A percentile compares a stretch with the other conserved stretches of the same genome.
Evolutionary conservation across 2,113 vertebrate genomes (phyloP).

Genomic region (Gobius niger): DNA sequence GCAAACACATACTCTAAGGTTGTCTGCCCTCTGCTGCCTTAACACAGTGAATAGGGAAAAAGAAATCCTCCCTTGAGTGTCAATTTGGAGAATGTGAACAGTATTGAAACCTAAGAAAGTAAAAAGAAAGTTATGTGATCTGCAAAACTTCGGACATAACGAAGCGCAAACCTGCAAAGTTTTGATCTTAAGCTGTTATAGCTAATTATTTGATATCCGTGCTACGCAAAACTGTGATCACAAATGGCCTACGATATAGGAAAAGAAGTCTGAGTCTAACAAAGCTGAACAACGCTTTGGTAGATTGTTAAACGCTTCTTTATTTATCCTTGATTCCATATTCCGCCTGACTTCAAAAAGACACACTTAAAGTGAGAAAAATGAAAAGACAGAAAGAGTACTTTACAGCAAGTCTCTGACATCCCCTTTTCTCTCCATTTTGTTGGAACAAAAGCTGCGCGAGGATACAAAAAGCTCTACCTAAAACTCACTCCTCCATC

Average conservation of each 20-base stretch:
- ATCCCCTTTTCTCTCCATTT: conserved; percentile 20
- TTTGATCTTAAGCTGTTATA: too few species aligned
- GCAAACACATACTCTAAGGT: conserved; percentile 30
- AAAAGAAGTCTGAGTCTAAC: too few species aligned
- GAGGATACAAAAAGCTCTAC: conserved; percentile 13
- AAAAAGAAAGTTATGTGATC: not conserved
- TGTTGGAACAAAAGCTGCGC: conserved; percentile 26
- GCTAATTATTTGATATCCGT: too few species aligned
- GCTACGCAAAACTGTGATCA: too few species aligned
- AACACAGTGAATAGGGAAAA: conserved; percentile 25
- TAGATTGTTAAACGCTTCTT: not conserved
- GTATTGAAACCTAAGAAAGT: not conserved
- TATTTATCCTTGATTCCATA: not conserved
- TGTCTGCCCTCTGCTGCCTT: conserved; percentile 25
- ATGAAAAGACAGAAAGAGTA: conserved; percentile 3
- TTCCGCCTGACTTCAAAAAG: not conserved
- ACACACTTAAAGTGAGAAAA: not conserved
- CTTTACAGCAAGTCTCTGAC: conserved; percentile 8
- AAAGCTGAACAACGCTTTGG: not conserved
- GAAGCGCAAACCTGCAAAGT: not conserved
- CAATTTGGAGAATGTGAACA: not conserved
- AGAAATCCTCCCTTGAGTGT: conserved; percentile 5
- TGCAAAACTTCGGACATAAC: too few species aligned
- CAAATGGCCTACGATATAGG: too few species aligned
- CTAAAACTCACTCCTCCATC: conserved; percentile 20